Evolutionary conservation across 2,888 invertebrate species (phyloP).

Genomic region (Aphodius granarius): DNA sequence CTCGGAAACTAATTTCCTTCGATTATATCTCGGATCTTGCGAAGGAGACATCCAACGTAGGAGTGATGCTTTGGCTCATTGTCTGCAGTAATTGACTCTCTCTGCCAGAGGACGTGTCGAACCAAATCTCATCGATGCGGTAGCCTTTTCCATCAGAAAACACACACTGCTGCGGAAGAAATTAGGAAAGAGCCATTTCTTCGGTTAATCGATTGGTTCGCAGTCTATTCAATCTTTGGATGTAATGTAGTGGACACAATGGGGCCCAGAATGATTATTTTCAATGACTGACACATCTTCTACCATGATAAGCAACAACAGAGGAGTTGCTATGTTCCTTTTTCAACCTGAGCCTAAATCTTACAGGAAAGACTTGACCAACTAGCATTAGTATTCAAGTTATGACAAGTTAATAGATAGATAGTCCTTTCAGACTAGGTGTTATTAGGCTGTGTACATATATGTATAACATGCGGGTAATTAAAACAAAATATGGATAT

Average conservation of each 20-base stretch:
- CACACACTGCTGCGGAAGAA: neutral
- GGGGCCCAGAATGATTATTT: neutral
- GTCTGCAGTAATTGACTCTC: slow-evolving; percentile 19
- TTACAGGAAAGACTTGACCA: too few relatives aligned
- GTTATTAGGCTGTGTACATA: too few relatives aligned
- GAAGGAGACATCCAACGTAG: slow-evolving; percentile 31
- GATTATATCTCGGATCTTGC: slow-evolving; percentile 39
- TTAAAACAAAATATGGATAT: too few relatives aligned
- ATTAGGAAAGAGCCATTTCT: neutral
- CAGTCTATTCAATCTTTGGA: neutral
- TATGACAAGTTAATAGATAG: too few relatives aligned
- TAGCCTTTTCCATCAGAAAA: neutral
- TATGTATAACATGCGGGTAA: too few relatives aligned
- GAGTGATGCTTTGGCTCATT: slow-evolving; percentile 15
- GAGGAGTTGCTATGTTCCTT: too few relatives aligned
- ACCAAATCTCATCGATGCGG: neutral
- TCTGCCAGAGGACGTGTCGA: neutral
- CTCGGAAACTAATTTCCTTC: slow-evolving; percentile 42
- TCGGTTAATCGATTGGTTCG: neutral
- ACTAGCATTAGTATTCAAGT: too few relatives aligned
- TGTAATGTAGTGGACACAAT: neutral
- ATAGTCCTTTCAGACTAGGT: too few relatives aligned
- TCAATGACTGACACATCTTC: neutral
- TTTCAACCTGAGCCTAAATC: too few relatives aligned
- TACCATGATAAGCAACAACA: neutral